phyloP scores from a whole-genome alignment of 2,113 vertebrate genomes.

The Nicator chloris region DNA sequence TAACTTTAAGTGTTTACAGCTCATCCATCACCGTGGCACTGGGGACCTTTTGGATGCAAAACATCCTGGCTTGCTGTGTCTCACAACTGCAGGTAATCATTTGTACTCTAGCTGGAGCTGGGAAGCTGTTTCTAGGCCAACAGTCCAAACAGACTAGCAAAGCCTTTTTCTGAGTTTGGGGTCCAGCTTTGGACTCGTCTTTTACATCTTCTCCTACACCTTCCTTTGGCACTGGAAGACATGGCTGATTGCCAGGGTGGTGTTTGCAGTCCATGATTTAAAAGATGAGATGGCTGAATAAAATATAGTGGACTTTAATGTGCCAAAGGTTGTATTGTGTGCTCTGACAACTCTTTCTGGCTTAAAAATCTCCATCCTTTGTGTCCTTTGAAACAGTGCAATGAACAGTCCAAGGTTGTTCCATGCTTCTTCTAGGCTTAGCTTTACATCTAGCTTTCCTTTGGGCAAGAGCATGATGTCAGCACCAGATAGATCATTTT shows the following conservation, averaged over 20 bases:
- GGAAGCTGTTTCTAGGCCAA: background rate
- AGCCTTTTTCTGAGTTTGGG: background rate
- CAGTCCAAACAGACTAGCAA: background rate
- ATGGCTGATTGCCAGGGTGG: background rate
- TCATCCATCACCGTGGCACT: background rate
- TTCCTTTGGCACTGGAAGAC: background rate
- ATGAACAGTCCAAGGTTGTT: background rate
- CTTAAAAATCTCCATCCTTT: background rate
- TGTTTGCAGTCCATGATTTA: background rate
- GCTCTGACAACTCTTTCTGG: background rate
- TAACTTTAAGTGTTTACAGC: background rate
- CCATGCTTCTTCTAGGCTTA: background rate
- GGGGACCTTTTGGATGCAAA: background rate
- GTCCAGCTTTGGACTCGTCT: background rate
- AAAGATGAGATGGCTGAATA: background rate
- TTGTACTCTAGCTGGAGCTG: background rate
- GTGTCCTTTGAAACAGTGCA: background rate
- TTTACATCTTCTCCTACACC: background rate
- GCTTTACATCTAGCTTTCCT: background rate
- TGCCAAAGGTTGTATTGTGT: background rate
- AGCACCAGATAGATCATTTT: background rate
- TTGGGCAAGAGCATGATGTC: background rate
- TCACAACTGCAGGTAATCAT: background rate
- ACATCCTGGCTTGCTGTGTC: background rate
- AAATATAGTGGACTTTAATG: background rate